Base-by-base conservation (phyloP, 1,140 invertebrate genomes). In the Euborellia annulipes region DNA sequence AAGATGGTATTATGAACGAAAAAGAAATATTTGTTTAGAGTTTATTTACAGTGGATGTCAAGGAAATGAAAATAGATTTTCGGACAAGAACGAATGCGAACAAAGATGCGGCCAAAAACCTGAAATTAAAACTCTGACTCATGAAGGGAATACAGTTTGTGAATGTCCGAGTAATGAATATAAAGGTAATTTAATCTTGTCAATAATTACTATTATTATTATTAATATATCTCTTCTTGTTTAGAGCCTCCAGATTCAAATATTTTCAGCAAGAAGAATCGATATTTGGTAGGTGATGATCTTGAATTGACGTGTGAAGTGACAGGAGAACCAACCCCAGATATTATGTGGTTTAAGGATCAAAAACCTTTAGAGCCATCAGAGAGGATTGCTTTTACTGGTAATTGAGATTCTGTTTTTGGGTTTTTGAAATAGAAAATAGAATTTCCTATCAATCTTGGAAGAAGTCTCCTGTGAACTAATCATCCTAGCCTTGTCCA, bases 341-440 rank as follows among this genome's bases (percentile, higher is more conserved):
- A 67, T 45, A 76, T 87, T 0, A 63, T 68, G 32, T 91, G 86
- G 87, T 83, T 72, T 55, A 87, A 87, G 63, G 76, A 88, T 57
- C 69, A 73, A 34, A 56, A 64, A 23, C 62, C 61, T 3, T 51
- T 84, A 21, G 47, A 59, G 27, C 41, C 60, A 20, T 63, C 58
- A 42, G 68, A 73, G 36, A 67, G 72, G 46, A 63, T 76, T 36
- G 59, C 63, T 23, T 70, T 81, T 49, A 70, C 73, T 53, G 76
- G 79, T 82, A 63, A 66, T 54, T 47, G 37, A 9, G 6, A 18
- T 2, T 6, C 1, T 22, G 3, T 41, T 3, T 21, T 6, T 20
- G 3, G 17, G 14, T 34, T 34, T 6, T 3, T 19, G 13, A 9
- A 13, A 16, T 13, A 3, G 18, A n/a, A 40, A 4, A 17, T 17